A percentile compares a stretch with the other conserved stretches of the same genome.
phyloP scores from a whole-genome alignment of 2,888 invertebrate species.

The Gandaritis pyraliata region DNA sequence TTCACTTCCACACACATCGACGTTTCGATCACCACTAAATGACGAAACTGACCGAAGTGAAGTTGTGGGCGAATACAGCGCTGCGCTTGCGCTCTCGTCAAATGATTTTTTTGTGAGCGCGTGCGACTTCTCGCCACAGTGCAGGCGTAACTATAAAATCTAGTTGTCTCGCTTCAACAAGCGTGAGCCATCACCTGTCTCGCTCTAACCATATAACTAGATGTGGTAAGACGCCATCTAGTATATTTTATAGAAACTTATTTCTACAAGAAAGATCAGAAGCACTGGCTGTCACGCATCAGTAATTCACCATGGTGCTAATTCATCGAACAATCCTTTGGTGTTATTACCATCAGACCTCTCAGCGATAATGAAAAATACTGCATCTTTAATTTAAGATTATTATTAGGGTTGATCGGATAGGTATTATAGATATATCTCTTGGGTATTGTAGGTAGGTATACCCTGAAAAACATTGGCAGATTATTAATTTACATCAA shows the following conservation, averaged over 20 bases:
- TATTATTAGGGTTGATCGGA: no score
- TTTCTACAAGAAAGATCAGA: not conserved
- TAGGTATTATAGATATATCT: no score
- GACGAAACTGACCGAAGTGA: conserved; percentile 82
- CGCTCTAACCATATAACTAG: conserved; percentile 51
- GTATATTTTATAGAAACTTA: conserved; percentile 59
- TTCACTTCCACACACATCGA: conserved; percentile 83
- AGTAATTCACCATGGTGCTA: not conserved
- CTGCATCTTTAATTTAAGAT: not conserved
- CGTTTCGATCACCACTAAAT: conserved; percentile 82
- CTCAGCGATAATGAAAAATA: not conserved
- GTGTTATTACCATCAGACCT: not conserved
- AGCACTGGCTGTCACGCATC: not conserved
- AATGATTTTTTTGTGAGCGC: conserved; percentile 77
- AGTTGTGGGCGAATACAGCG: conserved; percentile 83
- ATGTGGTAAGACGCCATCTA: conserved; percentile 73
- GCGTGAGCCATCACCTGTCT: conserved; percentile 42
- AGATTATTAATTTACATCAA: no score
- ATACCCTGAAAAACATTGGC: no score
- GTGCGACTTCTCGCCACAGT: conserved; percentile 77
- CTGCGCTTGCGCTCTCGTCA: conserved; percentile 78
- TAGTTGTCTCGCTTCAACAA: conserved; percentile 66
- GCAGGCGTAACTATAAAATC: conserved; percentile 79
- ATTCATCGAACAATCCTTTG: not conserved
- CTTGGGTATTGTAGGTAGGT: no score